Conservation (phyloP, 2,113 vertebrate species). For the Dermatemys mawii region DNA sequence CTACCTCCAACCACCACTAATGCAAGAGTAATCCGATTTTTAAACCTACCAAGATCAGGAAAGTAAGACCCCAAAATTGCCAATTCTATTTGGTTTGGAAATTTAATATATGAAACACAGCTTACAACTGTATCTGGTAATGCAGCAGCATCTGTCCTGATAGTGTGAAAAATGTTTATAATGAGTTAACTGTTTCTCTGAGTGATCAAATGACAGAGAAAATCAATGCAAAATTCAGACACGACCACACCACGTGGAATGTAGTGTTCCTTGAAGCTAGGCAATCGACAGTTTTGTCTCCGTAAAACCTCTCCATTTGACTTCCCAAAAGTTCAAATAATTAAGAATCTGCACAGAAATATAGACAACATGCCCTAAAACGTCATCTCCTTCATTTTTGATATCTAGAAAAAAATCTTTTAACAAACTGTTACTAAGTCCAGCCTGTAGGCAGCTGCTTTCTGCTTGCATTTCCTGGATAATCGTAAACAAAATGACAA, state of each 20-base stretch:
- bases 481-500: background rate
- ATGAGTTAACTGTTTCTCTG: slow-evolving; percentile 24
- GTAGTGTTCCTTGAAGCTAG: background rate
- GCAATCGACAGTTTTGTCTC: accelerated
- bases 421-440: background rate
- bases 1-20: slow-evolving; percentile 23
- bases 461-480: slow-evolving; percentile 25
- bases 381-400: background rate
- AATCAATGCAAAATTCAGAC: background rate
- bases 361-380: background rate
- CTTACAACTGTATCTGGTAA: slow-evolving; percentile 31
- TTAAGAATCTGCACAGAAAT: background rate
- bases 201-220: slow-evolving; percentile 11
- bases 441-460: background rate
- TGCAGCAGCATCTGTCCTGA: slow-evolving; percentile 24
- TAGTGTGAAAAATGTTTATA: slow-evolving; percentile 30
- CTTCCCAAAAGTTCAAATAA: background rate
- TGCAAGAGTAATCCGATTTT: slow-evolving; percentile 64
- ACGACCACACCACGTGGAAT: background rate
- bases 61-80: slow-evolving; percentile 49
- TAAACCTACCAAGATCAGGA: slow-evolving; percentile 56
- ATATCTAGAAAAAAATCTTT: background rate
- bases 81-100: slow-evolving; percentile 41
- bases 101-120: slow-evolving; percentile 43
- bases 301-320: background rate